Evolutionary conservation across 1,140 invertebrate genomes (phyloP), one percentile per base, ranked within the genome.

Genomic region (Drosophila ironensis): DNA sequence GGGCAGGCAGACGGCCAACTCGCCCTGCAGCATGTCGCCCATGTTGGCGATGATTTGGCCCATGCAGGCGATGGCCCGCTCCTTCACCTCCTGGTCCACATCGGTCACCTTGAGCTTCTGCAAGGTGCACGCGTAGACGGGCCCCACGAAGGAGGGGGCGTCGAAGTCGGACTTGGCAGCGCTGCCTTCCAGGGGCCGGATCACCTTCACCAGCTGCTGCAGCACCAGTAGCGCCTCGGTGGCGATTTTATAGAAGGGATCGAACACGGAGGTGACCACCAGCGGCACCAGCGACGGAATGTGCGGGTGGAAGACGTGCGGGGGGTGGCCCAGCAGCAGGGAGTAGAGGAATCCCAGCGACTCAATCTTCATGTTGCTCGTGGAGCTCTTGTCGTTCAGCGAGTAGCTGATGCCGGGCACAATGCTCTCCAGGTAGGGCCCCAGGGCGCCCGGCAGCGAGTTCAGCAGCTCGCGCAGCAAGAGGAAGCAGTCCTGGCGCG

Each of bases 321-420:
- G 94, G 33, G 93, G 93, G 91, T 99, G 98, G 4, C 96, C 95
- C 24, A 94, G 93, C 19, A 99, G 90, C 45, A 99, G 90, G 71
- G 95, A 96, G 89, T 97, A 95, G 4, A 99, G 92, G 91, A 99
- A 99, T 35, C 96, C 94, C 52, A 99, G 90, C 0, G 98, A 97
- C 84, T 99, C 98, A 67, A 99, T 99, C 92, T 99, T 99, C 97
- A 99, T 99, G 78, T 98, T 99, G 38, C 97, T 98, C 20, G 96
- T 97, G 0, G 97, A 97, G 84, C 96, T 97, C 80, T 98, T 98
- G 80, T 99, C 98, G 0, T 95, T 96, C 14, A 99, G 91, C 6
- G 97, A 97, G 88, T 96, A 98, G 73, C 97, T 95, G 71, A 99
- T 96, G 4, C 97, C 97, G 3, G 97, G 95, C 30, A 99, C 94